Percentiles rank a stretch among this genome's conserved stretches.
Evolutionary conservation across 1,140 invertebrate genomes (phyloP).

Genomic region (Macrostomum lignano): DNA sequence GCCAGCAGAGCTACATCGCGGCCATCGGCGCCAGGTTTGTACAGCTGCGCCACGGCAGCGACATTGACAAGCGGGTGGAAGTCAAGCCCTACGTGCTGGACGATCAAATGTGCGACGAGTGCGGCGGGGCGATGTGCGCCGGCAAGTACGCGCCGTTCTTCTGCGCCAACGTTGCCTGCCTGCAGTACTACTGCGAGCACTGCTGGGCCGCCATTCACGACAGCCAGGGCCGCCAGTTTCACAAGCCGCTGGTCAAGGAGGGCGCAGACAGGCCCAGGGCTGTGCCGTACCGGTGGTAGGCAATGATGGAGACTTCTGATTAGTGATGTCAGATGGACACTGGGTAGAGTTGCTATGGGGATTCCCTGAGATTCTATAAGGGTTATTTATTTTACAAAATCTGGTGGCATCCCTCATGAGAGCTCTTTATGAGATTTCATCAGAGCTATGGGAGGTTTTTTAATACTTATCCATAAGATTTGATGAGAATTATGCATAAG

Average conservation of each 20-base stretch:
- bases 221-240: conserved; percentile 73
- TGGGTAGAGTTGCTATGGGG: too few species aligned
- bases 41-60: conserved; percentile 68
- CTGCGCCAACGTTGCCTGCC: conserved; percentile 90
- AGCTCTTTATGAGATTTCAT: too few species aligned
- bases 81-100: conserved; percentile 96
- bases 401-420: too few species aligned
- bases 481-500: too few species aligned
- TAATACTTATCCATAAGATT: too few species aligned
- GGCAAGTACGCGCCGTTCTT: conserved; percentile 96
- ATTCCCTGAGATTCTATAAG: too few species aligned
- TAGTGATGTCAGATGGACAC: too few species aligned
- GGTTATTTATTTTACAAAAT: too few species aligned
- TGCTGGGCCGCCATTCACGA: conserved; percentile 97
- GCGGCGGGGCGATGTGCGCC: conserved; percentile 74
- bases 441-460: too few species aligned
- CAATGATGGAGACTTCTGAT: too few species aligned
- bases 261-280: conserved; percentile 52
- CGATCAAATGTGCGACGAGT: conserved; percentile 98
- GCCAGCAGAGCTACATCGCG: conserved; percentile 93
- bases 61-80: conserved; percentile 89
- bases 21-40: conserved; percentile 94
- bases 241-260: conserved; percentile 94
- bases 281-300: conserved; percentile 3
- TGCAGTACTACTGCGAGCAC: conserved; percentile 95